Evolutionary conservation across 2,113 vertebrate species (phyloP), one percentile per base, ranked within the genome.

Genomic region (Perca schrenkii): DNA sequence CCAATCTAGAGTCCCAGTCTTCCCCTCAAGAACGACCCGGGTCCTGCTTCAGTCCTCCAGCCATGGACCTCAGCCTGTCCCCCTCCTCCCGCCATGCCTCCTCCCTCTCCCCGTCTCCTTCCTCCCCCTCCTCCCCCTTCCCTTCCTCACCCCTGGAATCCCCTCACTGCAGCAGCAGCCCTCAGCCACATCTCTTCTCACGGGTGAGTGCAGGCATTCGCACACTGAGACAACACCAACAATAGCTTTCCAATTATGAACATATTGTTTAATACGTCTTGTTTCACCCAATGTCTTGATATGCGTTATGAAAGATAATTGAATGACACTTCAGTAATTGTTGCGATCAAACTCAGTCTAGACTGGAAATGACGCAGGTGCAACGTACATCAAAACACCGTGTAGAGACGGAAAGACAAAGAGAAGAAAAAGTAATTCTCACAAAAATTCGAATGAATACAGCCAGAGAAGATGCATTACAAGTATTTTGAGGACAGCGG

Each of bases 31-130:
- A 98, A 79, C 95, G 94, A 56, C 93, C 89, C 67, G 95, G 96
- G 1, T 94, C 94, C 61, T 96, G 89, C 84, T 94, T 88, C 79
- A 97, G 95, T 2, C 87, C 96, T 62, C 96, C 96, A 0, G 94
- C 96, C 54, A 94, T 97, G 86, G 97, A 98, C 92, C 97, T 97
- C 90, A 97, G 97, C 93, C 93, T 97, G 82, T 97, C 97, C 0
- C 97, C 97, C 15, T 96, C 96, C 0, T 95, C 93, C 1, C 96
- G 96, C 82, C 93, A 93, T 53, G 94, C 95, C 0, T 79, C 96
- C 80, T 96, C 92, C 94, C 95, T 96, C 72, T 96, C 92, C 95
- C 96, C 91, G 1, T 97, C 97, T 0, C 95, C 97, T 36, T 96
- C 97, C 0, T 95, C 94, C 0, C 96, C 95, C 49, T 90, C 92